These are phyloP conservation scores for Otus sunia DNA, from an alignment of 2,113 vertebrate species.

Conservation along the genomic window DNA sequence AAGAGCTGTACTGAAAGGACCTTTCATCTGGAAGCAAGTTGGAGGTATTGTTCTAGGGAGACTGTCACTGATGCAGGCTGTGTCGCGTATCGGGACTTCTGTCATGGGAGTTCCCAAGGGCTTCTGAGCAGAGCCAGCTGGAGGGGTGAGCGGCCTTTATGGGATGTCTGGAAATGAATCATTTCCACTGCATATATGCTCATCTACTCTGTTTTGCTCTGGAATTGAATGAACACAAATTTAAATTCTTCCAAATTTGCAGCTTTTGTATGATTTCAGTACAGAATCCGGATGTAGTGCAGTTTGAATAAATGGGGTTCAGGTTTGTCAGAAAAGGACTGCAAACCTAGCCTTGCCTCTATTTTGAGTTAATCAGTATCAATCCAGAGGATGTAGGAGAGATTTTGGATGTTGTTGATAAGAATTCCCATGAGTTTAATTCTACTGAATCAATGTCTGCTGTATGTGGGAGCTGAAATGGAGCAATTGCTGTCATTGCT, in stretches of 20 bases:
- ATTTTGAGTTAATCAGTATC: not conserved
- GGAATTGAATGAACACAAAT: not conserved
- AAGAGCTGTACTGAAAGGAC: not conserved
- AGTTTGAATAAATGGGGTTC: not conserved
- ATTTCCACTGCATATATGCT: not conserved
- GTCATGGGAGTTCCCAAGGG: not conserved
- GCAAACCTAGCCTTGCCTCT: not conserved
- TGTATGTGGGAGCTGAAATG: not conserved
- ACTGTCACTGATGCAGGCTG: not conserved
- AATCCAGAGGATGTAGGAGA: not conserved
- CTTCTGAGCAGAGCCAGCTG: not conserved
- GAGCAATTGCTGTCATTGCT: not conserved
- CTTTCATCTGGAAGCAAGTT: not conserved
- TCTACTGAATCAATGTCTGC: not conserved
- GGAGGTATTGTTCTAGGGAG: not conserved
- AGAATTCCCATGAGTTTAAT: not conserved
- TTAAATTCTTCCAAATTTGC: not conserved
- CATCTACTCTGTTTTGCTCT: not conserved
- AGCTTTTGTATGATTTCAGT: not conserved
- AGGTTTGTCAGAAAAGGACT: not conserved
- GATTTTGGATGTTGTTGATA: not conserved
- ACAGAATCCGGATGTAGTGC: rapidly evolving
- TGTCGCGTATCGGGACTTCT: rapidly evolving
- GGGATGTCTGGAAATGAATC: not conserved
- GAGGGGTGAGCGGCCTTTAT: not conserved